Percentiles rank a stretch among this genome's conserved stretches.
These are phyloP conservation scores for Ochlodes sylvanus DNA, from an alignment of 2,888 invertebrate species.

Conservation along the genomic window DNA sequence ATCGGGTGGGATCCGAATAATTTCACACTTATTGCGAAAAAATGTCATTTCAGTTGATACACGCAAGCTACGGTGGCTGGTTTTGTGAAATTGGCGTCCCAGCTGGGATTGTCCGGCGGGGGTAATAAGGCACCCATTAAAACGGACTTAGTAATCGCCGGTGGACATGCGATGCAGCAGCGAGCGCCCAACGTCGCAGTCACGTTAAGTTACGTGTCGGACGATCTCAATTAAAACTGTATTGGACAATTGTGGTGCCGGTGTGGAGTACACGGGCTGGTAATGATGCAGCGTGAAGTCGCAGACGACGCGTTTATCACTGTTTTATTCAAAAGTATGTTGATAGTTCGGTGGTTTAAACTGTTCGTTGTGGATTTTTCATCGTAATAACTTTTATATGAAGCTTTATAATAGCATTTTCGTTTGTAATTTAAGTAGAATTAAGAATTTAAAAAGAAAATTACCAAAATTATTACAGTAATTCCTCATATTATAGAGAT, in stretches of 20 bases:
- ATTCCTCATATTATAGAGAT: too few relatives aligned
- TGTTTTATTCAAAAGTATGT: too few relatives aligned
- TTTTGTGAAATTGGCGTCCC: conserved; percentile 52
- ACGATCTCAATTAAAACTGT: conserved; percentile 32
- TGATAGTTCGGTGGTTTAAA: too few relatives aligned
- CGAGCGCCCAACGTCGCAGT: not conserved
- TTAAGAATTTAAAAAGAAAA: too few relatives aligned
- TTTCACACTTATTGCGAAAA: conserved; percentile 12
- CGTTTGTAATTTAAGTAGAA: too few relatives aligned
- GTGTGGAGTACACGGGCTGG: not conserved
- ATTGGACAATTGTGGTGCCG: conserved; percentile 20
- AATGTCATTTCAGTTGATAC: conserved; percentile 22
- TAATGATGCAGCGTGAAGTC: not conserved
- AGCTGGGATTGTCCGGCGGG: conserved; percentile 36
- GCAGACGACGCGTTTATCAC: too few relatives aligned
- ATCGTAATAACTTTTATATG: too few relatives aligned
- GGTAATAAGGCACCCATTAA: conserved; percentile 55
- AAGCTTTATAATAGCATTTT: too few relatives aligned
- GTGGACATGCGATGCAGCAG: conserved; percentile 50
- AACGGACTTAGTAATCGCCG: conserved; percentile 51
- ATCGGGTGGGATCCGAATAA: conserved; percentile 7
- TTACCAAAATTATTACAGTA: too few relatives aligned
- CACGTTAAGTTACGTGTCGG: conserved; percentile 18
- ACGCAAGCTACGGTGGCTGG: conserved; percentile 42
- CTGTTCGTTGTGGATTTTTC: too few relatives aligned